Evolutionary conservation across 2,888 invertebrate species (phyloP).

Genomic region (Anodontia alba): DNA sequence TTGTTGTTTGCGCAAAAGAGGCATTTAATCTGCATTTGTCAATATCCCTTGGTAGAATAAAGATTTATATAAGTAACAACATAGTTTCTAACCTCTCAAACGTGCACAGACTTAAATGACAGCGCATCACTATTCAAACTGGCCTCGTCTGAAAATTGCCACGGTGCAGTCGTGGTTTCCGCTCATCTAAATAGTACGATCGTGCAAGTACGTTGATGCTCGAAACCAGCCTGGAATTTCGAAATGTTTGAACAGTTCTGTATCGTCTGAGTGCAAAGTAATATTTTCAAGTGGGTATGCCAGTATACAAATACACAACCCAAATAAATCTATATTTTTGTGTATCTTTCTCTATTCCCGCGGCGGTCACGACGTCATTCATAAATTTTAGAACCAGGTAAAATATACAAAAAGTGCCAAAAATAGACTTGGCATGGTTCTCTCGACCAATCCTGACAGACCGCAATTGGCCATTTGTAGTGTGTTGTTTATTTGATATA

Average conservation of each 20-base stretch:
- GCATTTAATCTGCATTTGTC: no score
- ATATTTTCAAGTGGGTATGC: constrained; percentile 12
- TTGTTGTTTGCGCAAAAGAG: no score
- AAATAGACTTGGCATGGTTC: background rate
- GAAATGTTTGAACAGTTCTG: background rate
- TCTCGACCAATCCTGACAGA: constrained; percentile 1
- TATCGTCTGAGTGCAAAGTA: background rate
- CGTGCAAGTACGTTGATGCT: background rate
- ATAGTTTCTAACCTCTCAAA: background rate
- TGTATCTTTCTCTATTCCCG: background rate
- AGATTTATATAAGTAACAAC: background rate
- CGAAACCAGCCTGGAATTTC: background rate
- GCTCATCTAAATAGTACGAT: no score
- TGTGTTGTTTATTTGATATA: background rate
- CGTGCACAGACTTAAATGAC: background rate
- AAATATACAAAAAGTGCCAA: background rate
- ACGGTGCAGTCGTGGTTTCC: no score
- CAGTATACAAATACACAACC: background rate
- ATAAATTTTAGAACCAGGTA: background rate
- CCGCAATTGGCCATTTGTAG: background rate
- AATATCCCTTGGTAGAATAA: background rate
- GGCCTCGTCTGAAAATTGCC: background rate
- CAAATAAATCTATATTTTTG: constrained; percentile 17
- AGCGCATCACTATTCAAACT: background rate
- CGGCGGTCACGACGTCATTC: background rate